Conservation (phyloP, 2,113 vertebrate genomes). For the Australoheros scitulus region DNA sequence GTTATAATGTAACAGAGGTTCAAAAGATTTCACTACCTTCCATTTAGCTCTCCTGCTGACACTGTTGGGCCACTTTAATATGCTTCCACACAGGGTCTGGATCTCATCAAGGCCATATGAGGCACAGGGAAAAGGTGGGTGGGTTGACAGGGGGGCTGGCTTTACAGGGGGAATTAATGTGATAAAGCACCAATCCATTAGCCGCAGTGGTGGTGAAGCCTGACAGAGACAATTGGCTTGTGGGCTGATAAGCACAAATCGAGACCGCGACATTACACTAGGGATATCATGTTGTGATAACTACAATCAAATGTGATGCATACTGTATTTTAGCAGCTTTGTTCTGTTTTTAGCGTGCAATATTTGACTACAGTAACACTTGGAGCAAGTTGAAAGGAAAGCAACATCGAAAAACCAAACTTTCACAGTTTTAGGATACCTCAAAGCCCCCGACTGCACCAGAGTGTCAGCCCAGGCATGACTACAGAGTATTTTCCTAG, state of each 20-base stretch:
- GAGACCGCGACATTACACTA: slow-evolving; percentile 25
- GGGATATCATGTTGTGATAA: slow-evolving; percentile 34
- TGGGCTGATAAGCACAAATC: slow-evolving; percentile 55
- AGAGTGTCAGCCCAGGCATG: slow-evolving; percentile 56
- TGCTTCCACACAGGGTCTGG: slow-evolving; percentile 81
- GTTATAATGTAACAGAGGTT: slow-evolving; percentile 87
- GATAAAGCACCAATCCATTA: slow-evolving; percentile 74
- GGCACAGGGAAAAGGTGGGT: slow-evolving; percentile 68
- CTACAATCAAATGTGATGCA: slow-evolving; percentile 18
- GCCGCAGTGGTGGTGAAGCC: slow-evolving; percentile 68
- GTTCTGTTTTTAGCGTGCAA: slow-evolving; percentile 16
- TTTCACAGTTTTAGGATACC: slow-evolving; percentile 47
- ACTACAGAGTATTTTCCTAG: slow-evolving; percentile 68
- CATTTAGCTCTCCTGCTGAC: slow-evolving; percentile 85
- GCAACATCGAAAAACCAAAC: slow-evolving; percentile 30
- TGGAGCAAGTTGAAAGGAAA: slow-evolving; percentile 35
- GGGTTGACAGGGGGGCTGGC: slow-evolving; percentile 59
- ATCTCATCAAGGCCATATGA: slow-evolving; percentile 84
- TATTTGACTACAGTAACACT: slow-evolving; percentile 20
- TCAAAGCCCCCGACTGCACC: slow-evolving; percentile 38
- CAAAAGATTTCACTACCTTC: slow-evolving; percentile 85
- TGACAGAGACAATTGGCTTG: slow-evolving; percentile 66
- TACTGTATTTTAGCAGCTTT: not conserved
- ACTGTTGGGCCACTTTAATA: slow-evolving; percentile 84
- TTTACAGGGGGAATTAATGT: slow-evolving; percentile 67